Evolutionary conservation across 2,888 invertebrate genomes (phyloP), one percentile per base, ranked within the genome.

Genomic region (Melinaea marsaeus): DNA sequence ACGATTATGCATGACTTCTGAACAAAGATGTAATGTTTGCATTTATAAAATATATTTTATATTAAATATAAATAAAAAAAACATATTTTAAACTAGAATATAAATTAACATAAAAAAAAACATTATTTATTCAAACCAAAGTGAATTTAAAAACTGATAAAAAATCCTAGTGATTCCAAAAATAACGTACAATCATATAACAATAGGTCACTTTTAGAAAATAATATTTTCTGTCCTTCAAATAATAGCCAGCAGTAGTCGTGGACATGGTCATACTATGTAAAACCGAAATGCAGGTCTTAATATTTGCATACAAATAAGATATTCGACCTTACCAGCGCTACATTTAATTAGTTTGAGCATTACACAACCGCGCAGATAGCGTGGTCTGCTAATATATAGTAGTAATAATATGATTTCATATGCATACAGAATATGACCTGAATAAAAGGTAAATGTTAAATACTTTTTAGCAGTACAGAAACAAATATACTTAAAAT

Each of bases 261-360:
- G 63, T 60, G 67, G 70, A 69, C 69, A 64, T 63, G 62, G 66
- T 65, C 58, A 63, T 71, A 65, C 69, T 72, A 69, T 71, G 70
- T 69, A 70, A 72, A 71, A 67, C 69, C 60, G 63, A 65, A 69
- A 67, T 67, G 69, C 67, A 69, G 64, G 47, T 51, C 65, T 65
- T 64, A 66, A 71, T 69, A 73, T 74, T 73, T 74, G 72, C 72
- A 75, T 75, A 70, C 68, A 74, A 75, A 75, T 72, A 75, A 73
- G 73, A 74, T 73, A 72, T 63, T 60, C 42, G 68, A 61, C 55
- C 60, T 13, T 51, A 63, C 48, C 54, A 46, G 61, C 55, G 56
- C 48, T 60, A 60, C 63, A 61, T 63, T 63, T 66, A 66, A 68
- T 68, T 68, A 65, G 65, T 62, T 59, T 63, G 65, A 58, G 63